Percentiles rank a stretch among this genome's conserved stretches.
These are phyloP conservation scores for Kryptolebias ocellatus DNA, from an alignment of 2,797 vertebrate species.

Conservation along the genomic window DNA sequence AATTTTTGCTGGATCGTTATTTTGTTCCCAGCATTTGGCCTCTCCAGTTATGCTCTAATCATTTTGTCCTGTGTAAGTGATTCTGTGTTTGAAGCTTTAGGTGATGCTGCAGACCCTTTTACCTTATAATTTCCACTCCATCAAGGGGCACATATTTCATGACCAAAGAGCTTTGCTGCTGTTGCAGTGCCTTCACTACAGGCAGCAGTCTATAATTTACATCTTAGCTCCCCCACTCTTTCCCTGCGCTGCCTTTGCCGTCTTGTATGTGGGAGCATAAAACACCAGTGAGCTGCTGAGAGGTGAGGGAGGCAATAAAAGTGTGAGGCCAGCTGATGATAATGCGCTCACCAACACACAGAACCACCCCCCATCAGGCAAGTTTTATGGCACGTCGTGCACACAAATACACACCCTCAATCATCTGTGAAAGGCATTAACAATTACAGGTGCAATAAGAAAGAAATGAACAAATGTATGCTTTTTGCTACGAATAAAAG, in stretches of 20 bases:
- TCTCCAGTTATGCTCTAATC: too few species aligned
- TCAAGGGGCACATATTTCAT: conserved; percentile 44
- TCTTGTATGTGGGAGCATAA: conserved; percentile 66
- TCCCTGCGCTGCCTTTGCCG: conserved; percentile 23
- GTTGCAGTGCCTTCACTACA: conserved; percentile 49
- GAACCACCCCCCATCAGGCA: conserved; percentile 31
- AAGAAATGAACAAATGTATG: conserved; percentile 19
- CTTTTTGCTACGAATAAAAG: conserved; percentile 4
- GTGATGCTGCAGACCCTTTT: conserved; percentile 30
- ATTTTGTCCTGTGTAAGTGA: not conserved
- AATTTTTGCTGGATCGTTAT: conserved; percentile 21
- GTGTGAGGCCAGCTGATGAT: conserved; percentile 69
- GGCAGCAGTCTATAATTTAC: conserved; percentile 62
- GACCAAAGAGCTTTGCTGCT: conserved; percentile 44
- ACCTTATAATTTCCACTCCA: conserved; percentile 36
- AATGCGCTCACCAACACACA: conserved; percentile 63
- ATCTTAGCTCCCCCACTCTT: conserved; percentile 11
- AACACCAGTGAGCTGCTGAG: conserved; percentile 55
- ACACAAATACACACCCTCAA: conserved; percentile 8
- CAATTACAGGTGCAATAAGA: conserved; percentile 6
- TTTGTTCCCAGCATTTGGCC: not conserved
- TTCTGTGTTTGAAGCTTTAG: conserved; percentile 21
- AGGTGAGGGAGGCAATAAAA: conserved; percentile 64
- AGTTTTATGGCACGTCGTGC: conserved; percentile 62
- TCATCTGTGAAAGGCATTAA: not conserved